Percentiles rank a stretch among this genome's conserved stretches.
Evolutionary conservation across 2,113 vertebrate species (phyloP).

Genomic region (Neolamprologus kungweensis): DNA sequence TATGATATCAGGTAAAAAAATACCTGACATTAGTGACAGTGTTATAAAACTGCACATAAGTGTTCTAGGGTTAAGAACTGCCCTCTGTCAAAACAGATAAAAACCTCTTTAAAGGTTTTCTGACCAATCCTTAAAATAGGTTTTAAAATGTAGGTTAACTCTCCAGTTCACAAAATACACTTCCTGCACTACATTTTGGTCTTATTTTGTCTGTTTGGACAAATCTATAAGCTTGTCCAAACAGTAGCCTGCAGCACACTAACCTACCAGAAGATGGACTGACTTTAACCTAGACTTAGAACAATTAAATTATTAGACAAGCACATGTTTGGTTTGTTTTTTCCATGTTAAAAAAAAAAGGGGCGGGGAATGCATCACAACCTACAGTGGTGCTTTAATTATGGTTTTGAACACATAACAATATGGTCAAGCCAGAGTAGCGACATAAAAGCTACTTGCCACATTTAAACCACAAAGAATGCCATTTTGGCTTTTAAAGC

Average conservation of each 20-base stretch:
- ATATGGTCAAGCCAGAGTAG: slow-evolving; percentile 3
- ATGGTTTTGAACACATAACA: slow-evolving; percentile 6
- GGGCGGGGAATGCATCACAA: background rate
- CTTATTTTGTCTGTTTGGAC: background rate
- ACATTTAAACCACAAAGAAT: slow-evolving; percentile 8
- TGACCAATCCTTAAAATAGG: background rate
- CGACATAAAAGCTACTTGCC: slow-evolving; percentile 28
- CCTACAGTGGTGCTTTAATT: slow-evolving; percentile 34
- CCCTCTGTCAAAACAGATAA: background rate
- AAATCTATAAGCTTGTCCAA: background rate
- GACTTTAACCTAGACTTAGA: slow-evolving; percentile 39
- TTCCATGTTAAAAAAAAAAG: background rate
- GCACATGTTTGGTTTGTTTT: slow-evolving; percentile 20
- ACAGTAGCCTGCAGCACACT: background rate
- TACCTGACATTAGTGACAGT: background rate
- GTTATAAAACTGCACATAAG: background rate
- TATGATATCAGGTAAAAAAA: background rate
- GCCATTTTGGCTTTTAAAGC: background rate
- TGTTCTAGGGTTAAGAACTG: rapidly evolving
- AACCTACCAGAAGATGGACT: background rate
- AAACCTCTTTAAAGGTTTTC: background rate
- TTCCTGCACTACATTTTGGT: background rate
- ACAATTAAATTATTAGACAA: slow-evolving; percentile 54
- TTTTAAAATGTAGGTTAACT: background rate
- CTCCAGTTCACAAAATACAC: background rate